Evolutionary conservation across 2,797 vertebrate genomes (phyloP).

Genomic region (Tragelaphus oryx): DNA sequence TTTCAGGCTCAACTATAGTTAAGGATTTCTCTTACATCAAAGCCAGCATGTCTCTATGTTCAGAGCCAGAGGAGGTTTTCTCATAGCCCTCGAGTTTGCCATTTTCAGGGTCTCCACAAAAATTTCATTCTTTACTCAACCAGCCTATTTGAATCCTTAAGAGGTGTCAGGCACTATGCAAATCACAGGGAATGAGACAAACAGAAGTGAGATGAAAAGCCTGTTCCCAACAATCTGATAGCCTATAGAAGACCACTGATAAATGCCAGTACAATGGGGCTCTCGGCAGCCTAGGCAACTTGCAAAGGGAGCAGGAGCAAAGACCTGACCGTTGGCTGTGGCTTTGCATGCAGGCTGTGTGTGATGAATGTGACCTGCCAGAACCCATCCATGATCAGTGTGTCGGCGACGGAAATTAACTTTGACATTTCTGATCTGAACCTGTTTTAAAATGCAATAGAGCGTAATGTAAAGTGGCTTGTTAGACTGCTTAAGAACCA

Average conservation of each 20-base stretch:
- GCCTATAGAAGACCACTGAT: neutral
- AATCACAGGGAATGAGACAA: neutral
- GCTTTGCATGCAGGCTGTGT: fast-evolving
- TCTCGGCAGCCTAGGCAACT: neutral
- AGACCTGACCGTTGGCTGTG: fast-evolving
- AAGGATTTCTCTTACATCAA: neutral
- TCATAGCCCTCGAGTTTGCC: neutral
- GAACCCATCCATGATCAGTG: neutral
- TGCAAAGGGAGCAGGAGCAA: neutral
- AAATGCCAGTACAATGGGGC: neutral
- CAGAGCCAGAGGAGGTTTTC: neutral
- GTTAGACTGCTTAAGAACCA: neutral
- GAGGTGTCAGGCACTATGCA: neutral
- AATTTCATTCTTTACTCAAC: neutral
- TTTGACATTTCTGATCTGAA: neutral
- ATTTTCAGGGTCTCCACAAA: neutral
- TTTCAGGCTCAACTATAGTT: neutral
- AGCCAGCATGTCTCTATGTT: neutral
- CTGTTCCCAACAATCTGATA: neutral
- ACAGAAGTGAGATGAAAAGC: neutral
- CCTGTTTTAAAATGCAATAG: neutral
- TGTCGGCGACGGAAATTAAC: neutral
- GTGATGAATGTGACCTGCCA: neutral
- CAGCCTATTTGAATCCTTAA: neutral
- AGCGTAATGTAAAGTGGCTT: neutral